phyloP scores from a whole-genome alignment of 2,888 invertebrate genomes.

The Meandrusa payeni region DNA sequence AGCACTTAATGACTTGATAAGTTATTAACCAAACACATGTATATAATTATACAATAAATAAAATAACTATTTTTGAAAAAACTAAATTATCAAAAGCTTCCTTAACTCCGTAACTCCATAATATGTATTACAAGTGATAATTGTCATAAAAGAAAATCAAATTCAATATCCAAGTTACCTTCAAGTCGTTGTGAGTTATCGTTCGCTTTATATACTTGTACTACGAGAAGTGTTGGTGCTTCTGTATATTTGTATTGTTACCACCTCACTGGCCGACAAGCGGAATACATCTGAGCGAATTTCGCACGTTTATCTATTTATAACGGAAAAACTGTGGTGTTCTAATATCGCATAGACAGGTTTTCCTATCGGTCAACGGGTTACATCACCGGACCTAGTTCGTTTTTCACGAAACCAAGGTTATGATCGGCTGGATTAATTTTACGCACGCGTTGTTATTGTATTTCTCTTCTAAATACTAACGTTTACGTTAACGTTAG shows the following conservation, averaged over 20 bases:
- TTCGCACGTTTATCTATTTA: slow-evolving; percentile 21
- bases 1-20: too few relatives aligned
- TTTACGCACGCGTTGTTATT: slow-evolving; percentile 12
- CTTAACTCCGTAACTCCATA: too few relatives aligned
- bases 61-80: too few relatives aligned
- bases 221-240: neutral
- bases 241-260: slow-evolving; percentile 1
- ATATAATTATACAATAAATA: too few relatives aligned
- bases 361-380: slow-evolving; percentile 17
- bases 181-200: neutral
- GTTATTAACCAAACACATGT: too few relatives aligned
- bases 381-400: slow-evolving; percentile 12
- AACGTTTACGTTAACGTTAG: neutral
- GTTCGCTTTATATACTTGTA: slow-evolving; percentile 6
- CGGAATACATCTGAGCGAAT: slow-evolving; percentile 21
- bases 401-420: slow-evolving; percentile 20
- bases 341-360: slow-evolving; percentile 16
- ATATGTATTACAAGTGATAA: too few relatives aligned
- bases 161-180: slow-evolving; percentile 10
- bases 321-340: slow-evolving; percentile 20
- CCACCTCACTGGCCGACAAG: slow-evolving; percentile 15
- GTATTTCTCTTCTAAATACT: neutral
- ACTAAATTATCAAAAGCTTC: too few relatives aligned
- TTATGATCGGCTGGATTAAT: slow-evolving; percentile 10
- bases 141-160: too few relatives aligned